Evolutionary conservation across 2,797 vertebrate genomes (phyloP).

Genomic region (Clamator glandarius): DNA sequence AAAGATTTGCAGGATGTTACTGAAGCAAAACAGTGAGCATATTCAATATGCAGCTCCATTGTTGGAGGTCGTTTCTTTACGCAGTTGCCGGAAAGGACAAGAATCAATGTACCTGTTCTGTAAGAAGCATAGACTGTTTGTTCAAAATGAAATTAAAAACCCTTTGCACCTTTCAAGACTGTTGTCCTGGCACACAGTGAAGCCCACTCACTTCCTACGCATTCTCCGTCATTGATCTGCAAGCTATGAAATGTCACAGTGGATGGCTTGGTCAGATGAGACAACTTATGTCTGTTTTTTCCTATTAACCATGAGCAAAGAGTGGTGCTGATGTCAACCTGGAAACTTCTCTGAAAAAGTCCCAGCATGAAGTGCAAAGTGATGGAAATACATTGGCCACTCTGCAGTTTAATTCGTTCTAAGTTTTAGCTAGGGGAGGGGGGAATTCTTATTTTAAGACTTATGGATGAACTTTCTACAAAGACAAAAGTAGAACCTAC

Average conservation of each 20-base stretch:
- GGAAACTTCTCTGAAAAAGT: not conserved
- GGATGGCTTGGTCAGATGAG: not conserved
- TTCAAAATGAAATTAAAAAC: not conserved
- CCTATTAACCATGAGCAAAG: not conserved
- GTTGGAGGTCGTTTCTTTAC: not conserved
- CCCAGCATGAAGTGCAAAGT: not conserved
- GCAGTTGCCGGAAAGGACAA: not conserved
- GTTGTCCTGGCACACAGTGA: not conserved
- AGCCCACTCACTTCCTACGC: not conserved
- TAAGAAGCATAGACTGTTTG: not conserved
- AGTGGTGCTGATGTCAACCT: not conserved
- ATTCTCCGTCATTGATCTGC: not conserved
- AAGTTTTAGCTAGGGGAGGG: not conserved
- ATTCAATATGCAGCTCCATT: not conserved
- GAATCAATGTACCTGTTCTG: not conserved
- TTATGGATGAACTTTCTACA: not conserved
- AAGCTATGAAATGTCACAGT: not conserved
- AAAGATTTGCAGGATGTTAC: conserved; percentile 24
- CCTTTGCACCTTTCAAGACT: not conserved
- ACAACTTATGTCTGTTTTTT: not conserved
- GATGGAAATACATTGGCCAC: not conserved
- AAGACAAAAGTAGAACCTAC: not conserved
- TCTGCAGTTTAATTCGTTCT: not conserved
- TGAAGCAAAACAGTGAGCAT: not conserved
- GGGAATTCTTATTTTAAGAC: not conserved